phyloP scores from a whole-genome alignment of 2,113 vertebrate species.

The Oreochromis niloticus region DNA sequence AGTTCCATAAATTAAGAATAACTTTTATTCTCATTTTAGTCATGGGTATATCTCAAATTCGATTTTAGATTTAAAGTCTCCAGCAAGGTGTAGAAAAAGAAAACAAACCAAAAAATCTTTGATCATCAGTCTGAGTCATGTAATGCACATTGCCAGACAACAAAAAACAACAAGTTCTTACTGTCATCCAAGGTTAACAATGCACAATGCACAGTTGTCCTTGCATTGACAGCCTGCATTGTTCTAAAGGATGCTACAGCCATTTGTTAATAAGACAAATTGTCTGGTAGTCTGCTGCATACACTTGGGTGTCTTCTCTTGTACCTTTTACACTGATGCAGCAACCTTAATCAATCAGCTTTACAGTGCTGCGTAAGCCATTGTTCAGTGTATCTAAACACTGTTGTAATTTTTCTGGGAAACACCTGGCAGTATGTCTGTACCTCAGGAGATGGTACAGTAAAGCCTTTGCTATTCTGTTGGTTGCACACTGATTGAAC shows the following conservation, averaged over 20 bases:
- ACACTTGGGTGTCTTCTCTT: background rate
- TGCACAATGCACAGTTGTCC: background rate
- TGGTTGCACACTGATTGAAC: background rate
- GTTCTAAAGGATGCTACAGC: background rate
- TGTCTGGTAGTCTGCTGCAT: background rate
- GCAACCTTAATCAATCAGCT: slow-evolving; percentile 38
- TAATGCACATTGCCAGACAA: background rate
- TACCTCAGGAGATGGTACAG: background rate
- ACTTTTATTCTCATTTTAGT: background rate
- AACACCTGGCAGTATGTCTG: background rate
- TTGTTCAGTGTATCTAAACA: slow-evolving; percentile 4
- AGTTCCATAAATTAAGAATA: background rate
- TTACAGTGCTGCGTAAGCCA: background rate
- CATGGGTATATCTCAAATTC: background rate
- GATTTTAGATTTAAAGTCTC: background rate
- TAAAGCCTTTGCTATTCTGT: background rate
- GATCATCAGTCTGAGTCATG: background rate
- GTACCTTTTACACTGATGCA: slow-evolving; percentile 17
- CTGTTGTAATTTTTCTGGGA: background rate
- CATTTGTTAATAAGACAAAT: slow-evolving; percentile 21
- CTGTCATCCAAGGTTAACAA: background rate
- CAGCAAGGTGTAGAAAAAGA: background rate
- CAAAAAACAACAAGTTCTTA: background rate
- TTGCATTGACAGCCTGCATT: background rate
- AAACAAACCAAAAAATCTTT: background rate